phyloP scores from a whole-genome alignment of 2,113 vertebrate species.

The Sorex fumeus region DNA sequence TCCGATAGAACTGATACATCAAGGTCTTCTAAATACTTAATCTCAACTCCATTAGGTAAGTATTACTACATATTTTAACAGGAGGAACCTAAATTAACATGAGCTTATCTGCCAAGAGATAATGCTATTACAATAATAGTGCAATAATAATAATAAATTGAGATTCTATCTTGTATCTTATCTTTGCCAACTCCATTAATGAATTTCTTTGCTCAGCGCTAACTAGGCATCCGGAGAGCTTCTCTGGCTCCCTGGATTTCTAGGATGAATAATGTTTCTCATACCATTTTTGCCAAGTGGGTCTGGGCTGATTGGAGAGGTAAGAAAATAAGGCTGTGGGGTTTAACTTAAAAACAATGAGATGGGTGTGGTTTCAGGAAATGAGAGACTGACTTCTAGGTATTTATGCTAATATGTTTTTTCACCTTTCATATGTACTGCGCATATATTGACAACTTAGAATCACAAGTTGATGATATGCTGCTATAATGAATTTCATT shows the following conservation, averaged over 20 bases:
- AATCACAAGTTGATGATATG: neutral
- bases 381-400: neutral
- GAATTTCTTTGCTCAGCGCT: neutral
- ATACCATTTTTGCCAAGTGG: neutral
- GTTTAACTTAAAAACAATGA: neutral
- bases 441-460: neutral
- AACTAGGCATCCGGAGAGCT: accelerated
- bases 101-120: neutral
- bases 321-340: neutral
- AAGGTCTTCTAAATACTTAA: constrained; percentile 12
- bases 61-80: constrained; percentile 37
- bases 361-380: neutral
- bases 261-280: neutral
- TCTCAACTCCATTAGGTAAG: neutral
- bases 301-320: neutral
- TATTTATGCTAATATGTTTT: neutral
- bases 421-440: neutral
- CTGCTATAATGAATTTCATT: neutral
- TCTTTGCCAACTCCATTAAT: neutral
- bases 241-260: neutral
- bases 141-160: neutral
- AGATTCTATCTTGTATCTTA: neutral
- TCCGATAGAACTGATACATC: neutral
- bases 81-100: neutral
- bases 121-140: neutral